These are phyloP conservation scores for Spatulosminthurus flaviceps DNA, from an alignment of 2,888 invertebrate genomes.

Conservation along the genomic window DNA sequence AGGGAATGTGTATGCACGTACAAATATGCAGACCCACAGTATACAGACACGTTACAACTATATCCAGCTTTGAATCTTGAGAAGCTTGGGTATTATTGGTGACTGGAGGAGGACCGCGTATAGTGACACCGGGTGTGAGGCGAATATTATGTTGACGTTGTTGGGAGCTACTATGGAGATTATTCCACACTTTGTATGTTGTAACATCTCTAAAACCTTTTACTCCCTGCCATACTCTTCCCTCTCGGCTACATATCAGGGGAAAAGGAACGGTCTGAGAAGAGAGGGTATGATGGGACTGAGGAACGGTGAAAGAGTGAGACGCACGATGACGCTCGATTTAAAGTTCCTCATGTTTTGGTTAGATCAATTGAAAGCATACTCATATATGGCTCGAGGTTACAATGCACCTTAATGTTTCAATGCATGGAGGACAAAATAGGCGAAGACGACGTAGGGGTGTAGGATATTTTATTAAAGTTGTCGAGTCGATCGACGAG, in stretches of 20 bases:
- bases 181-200: slow-evolving; percentile 2
- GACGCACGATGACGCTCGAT: neutral
- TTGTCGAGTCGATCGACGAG: slow-evolving; percentile 45
- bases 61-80: neutral
- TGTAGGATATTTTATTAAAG: slow-evolving; percentile 50
- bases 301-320: slow-evolving; percentile 12
- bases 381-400: neutral
- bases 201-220: too few relatives aligned
- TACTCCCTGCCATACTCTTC: too few relatives aligned
- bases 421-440: slow-evolving; percentile 24
- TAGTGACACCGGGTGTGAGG: slow-evolving; percentile 44
- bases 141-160: slow-evolving; percentile 41
- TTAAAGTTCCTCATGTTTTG: slow-evolving; percentile 29
- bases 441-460: slow-evolving; percentile 28
- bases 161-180: slow-evolving; percentile 10
- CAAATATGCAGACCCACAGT: too few relatives aligned
- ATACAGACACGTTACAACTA: neutral
- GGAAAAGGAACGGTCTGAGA: neutral
- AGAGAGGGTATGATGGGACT: neutral
- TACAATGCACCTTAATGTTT: slow-evolving; percentile 38
- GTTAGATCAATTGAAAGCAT: slow-evolving; percentile 18
- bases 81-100: neutral
- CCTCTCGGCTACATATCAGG: neutral
- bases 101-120: neutral
- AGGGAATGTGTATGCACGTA: too few relatives aligned